phyloP scores from a whole-genome alignment of 2,888 invertebrate species.

The Mystacides longicornis region DNA sequence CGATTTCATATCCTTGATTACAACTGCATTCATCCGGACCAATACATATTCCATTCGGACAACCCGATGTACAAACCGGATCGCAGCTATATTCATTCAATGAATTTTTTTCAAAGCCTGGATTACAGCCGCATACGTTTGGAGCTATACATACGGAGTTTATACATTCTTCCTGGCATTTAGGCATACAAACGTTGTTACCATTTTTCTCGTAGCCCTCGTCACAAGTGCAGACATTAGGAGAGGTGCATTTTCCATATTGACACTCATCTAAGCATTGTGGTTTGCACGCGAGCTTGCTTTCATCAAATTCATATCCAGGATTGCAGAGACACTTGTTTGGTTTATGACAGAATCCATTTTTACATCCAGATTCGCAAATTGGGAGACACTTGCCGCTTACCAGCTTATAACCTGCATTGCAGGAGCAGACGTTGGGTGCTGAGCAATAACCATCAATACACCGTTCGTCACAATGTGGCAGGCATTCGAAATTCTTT shows the following conservation, averaged over 20 bases:
- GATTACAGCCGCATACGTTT: constrained; percentile 27
- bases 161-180: constrained; percentile 27
- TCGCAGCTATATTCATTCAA: background rate
- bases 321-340: background rate
- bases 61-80: background rate
- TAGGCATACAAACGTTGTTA: constrained; percentile 23
- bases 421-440: background rate
- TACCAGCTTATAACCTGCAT: background rate
- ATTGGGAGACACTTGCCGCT: background rate
- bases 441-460: background rate
- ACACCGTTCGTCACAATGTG: background rate
- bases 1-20: constrained; percentile 1
- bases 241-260: constrained; percentile 26
- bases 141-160: constrained; percentile 29
- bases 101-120: constrained; percentile 18
- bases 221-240: constrained; percentile 27
- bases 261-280: background rate
- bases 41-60: constrained; percentile 2
- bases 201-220: constrained; percentile 16
- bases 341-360: background rate
- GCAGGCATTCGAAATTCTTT: background rate
- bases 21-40: constrained; percentile 3
- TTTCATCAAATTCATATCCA: background rate
- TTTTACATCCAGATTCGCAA: background rate
- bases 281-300: background rate